These are phyloP conservation scores for Cygnus olor DNA, from an alignment of 2,797 vertebrate species.

Conservation along the genomic window DNA sequence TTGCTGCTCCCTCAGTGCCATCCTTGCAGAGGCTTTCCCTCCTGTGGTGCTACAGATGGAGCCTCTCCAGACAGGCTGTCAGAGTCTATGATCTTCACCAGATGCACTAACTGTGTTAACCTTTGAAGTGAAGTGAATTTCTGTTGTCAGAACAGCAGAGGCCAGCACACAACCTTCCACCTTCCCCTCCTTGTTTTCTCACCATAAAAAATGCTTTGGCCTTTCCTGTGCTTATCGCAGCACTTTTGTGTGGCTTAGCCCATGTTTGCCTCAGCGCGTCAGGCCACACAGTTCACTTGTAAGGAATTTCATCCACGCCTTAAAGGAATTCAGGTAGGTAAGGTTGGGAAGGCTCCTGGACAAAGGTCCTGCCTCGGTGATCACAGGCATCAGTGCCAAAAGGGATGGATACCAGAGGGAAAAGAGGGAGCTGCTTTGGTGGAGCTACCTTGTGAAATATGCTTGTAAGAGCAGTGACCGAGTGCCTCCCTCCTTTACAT, in stretches of 20 bases:
- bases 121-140: constrained; percentile 25
- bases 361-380: background rate
- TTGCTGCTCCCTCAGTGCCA: background rate
- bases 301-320: constrained; percentile 53
- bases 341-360: background rate
- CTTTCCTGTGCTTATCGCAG: background rate
- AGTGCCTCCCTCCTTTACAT: background rate
- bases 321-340: constrained; percentile 44
- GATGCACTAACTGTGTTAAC: background rate
- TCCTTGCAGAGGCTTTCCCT: background rate
- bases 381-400: background rate
- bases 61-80: background rate
- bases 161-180: background rate
- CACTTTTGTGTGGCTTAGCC: background rate
- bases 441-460: background rate
- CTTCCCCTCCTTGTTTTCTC: background rate
- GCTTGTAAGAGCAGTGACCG: background rate
- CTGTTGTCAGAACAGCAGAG: background rate
- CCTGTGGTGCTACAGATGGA: fast-evolving
- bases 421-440: background rate
- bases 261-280: background rate
- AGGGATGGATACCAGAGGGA: background rate
- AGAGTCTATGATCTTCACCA: background rate
- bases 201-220: background rate
- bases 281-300: background rate